phyloP scores from a whole-genome alignment of 92 coral and sea anemone genomes.

The Parazoanthus swiftii region DNA sequence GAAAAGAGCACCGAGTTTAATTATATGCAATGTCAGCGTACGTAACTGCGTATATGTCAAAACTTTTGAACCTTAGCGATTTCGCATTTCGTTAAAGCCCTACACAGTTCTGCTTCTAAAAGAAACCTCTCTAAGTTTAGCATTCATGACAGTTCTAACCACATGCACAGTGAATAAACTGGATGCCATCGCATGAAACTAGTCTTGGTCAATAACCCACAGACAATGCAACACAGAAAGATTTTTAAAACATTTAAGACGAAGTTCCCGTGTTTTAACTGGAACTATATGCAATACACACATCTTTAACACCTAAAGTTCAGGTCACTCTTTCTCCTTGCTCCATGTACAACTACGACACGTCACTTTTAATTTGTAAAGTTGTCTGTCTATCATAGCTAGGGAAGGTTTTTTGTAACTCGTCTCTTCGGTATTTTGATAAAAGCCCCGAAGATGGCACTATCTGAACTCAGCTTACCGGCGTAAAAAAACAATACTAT shows the following conservation, averaged over 20 bases:
- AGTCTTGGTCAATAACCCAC: not conserved
- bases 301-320: not conserved
- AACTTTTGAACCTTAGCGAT: not conserved
- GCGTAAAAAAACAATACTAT: not conserved
- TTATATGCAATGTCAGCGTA: not conserved
- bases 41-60: not conserved
- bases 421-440: conserved; percentile 23
- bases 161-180: not conserved
- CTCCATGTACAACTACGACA: not conserved
- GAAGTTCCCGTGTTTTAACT: no score
- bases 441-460: conserved; percentile 29
- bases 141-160: not conserved
- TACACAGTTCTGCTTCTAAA: not conserved
- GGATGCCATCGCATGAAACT: not conserved
- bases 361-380: conserved; percentile 7
- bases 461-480: conserved; percentile 1
- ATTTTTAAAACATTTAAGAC: not conserved
- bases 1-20: not conserved
- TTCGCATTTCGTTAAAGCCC: not conserved
- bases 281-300: no score
- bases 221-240: not conserved
- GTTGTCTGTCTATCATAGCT: not conserved
- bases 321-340: not conserved
- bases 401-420: not conserved
- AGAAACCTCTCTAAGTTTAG: not conserved